Conservation (phyloP, 35 echinoderm and acorn worm genomes). For the Stichopus chloronotus region DNA sequence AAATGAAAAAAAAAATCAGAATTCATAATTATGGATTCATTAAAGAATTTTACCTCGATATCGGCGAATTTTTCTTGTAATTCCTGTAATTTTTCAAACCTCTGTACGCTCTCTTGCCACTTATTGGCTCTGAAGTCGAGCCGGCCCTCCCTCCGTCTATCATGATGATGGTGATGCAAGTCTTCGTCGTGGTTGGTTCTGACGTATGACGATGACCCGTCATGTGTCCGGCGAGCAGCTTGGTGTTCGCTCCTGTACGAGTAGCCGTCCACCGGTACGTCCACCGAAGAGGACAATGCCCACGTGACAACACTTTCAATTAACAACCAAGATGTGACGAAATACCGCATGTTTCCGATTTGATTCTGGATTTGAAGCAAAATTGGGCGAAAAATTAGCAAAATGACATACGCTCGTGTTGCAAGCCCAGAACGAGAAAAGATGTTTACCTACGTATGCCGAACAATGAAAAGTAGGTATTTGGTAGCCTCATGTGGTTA, state of each 20-base stretch:
- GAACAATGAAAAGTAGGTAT: too few species aligned
- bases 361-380: background rate
- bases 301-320: background rate
- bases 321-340: background rate
- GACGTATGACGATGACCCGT: background rate
- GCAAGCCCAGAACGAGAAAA: background rate
- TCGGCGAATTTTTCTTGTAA: conserved; percentile 34
- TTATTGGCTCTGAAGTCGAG: background rate
- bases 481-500: too few species aligned
- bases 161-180: background rate
- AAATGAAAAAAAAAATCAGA: too few species aligned
- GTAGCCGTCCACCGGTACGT: background rate
- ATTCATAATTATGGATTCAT: too few species aligned
- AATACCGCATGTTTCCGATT: background rate
- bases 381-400: background rate
- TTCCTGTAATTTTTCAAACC: background rate
- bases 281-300: conserved; percentile 27
- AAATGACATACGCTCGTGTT: background rate
- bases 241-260: background rate
- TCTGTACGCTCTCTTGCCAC: conserved; percentile 4
- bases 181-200: background rate
- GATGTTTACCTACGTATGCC: background rate
- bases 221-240: too few species aligned
- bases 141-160: background rate
- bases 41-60: background rate